Evolutionary conservation across 2,113 vertebrate species (phyloP), one percentile per base, ranked within the genome.

Genomic region (Quiscalus mexicanus): DNA sequence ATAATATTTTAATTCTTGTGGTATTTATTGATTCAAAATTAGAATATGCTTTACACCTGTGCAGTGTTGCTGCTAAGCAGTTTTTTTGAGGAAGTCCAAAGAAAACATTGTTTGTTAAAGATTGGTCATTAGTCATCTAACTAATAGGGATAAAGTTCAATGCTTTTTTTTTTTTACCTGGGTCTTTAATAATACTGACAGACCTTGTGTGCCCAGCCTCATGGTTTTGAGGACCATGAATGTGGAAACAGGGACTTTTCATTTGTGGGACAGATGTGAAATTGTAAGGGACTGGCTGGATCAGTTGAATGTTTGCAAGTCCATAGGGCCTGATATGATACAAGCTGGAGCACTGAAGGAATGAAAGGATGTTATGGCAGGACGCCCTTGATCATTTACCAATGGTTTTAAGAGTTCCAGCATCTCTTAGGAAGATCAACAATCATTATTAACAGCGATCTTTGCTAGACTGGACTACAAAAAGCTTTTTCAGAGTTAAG

Each of bases 141-240:
- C 24, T 79, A 16, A 31, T 6, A 53, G 10, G 10, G 12, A 22
- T 79, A 24, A 70, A 35, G 21, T 35, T 52, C 44, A n/a, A 1
- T 71, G 6, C 0, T 14, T 70, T 37, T 64, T 39, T 42, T 53
- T 16, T 53, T 84, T 25, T 18, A 12, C 21, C 28, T 44, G 6
- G 5, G 8, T 60, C 14, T 68, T 58, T 68, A 73, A 11, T 58
- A 62, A 42, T 52, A 18, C 23, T 64, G 53, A 21, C 27, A 78
- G 42, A 63, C 30, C 17, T 68, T 68, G 37, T 9, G 22, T 82
- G 9, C 37, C 17, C 1, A 2, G 20, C 35, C 17, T 22, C 9
- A 23, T 73, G 20, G 47, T 47, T 37, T 1, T 0, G 47, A 78
- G 65, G 47, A 37, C n/a, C 5, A 10, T 1, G 3, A 55, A 3